These are phyloP conservation scores for Turdus rufiventris DNA, from an alignment of 2,113 vertebrate genomes.

Conservation along the genomic window DNA sequence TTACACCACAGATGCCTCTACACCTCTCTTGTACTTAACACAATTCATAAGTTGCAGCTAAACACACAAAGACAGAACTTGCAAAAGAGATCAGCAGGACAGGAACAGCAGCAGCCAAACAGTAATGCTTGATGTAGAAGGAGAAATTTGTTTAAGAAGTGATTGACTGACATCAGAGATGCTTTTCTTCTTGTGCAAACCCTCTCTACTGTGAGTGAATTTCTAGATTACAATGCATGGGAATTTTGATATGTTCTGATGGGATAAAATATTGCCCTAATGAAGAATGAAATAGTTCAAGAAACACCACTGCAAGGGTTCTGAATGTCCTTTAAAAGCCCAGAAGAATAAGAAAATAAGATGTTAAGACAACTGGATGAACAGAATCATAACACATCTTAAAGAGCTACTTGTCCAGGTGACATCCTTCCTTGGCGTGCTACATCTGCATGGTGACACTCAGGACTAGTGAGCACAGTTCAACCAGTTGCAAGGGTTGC, in stretches of 20 bases:
- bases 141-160: not conserved
- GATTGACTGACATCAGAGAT: not conserved
- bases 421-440: not conserved
- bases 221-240: not conserved
- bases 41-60: not conserved
- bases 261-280: not conserved
- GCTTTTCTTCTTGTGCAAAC: not conserved
- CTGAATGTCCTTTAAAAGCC: not conserved
- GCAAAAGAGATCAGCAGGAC: not conserved
- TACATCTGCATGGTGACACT: not conserved
- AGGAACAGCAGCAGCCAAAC: not conserved
- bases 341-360: not conserved
- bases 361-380: not conserved
- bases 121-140: not conserved
- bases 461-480: accelerated
- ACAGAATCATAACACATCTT: not conserved
- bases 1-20: not conserved
- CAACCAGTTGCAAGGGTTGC: not conserved
- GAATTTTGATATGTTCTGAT: not conserved
- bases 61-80: not conserved
- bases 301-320: not conserved
- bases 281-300: not conserved
- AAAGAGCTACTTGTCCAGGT: not conserved
- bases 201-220: not conserved
- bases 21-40: not conserved